A percentile compares a stretch with the other conserved stretches of the same genome.
These are phyloP conservation scores for Hiodon tergisus DNA, from an alignment of 2,113 vertebrate genomes.

Conservation along the genomic window DNA sequence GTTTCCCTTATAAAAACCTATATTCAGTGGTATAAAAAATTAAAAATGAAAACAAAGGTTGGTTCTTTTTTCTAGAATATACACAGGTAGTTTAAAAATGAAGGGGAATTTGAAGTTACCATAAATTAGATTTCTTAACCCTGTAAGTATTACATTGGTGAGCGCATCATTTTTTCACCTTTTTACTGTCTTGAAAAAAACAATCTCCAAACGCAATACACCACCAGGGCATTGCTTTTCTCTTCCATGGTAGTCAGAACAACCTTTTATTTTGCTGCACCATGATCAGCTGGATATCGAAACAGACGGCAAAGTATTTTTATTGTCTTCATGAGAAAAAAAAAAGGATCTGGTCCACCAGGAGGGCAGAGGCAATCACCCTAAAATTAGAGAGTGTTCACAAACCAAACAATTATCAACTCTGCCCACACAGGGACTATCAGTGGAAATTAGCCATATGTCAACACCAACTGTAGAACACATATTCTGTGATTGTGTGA, in stretches of 20 bases:
- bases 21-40: no score
- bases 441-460: constrained; percentile 14
- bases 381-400: neutral
- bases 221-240: neutral
- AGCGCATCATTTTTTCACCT: no score
- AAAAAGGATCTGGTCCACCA: neutral
- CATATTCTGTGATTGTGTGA: no score
- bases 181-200: no score
- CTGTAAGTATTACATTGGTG: no score
- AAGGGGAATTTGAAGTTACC: no score
- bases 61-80: no score
- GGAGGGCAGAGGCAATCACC: neutral
- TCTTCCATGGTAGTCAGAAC: neutral
- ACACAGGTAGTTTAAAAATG: no score
- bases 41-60: no score
- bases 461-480: neutral
- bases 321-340: constrained; percentile 4
- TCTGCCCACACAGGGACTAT: neutral
- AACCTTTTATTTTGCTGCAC: neutral
- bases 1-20: no score
- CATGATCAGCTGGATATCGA: no score
- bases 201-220: neutral
- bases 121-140: no score
- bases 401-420: constrained; percentile 4
- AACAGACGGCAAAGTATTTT: neutral